A percentile compares a stretch with the other conserved stretches of the same genome.
Conservation (phyloP, 2,113 vertebrate species). For the Colaptes auratus region DNA sequence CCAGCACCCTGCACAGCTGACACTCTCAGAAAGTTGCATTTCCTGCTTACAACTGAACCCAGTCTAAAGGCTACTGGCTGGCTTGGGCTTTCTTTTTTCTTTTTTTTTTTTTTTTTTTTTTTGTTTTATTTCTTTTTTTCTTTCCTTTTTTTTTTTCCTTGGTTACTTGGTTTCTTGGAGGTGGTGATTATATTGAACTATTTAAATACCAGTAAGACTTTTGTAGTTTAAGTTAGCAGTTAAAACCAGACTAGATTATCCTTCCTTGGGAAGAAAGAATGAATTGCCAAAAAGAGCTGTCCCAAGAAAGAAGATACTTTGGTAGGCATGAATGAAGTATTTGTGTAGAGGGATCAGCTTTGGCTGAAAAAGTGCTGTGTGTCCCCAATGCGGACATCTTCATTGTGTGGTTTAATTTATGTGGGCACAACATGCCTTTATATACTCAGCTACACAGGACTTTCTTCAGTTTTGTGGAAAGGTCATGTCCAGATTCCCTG, state of each 20-base stretch:
- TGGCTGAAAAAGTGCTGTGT: background rate
- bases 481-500: background rate
- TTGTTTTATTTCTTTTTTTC: no score
- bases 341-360: background rate
- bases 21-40: background rate
- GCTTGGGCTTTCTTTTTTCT: no score
- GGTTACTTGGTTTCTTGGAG: background rate
- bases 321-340: background rate
- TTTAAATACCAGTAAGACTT: background rate
- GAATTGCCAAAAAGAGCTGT: background rate
- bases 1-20: background rate
- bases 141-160: background rate
- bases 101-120: no score
- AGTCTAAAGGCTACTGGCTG: background rate
- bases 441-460: background rate
- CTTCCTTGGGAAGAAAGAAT: background rate
- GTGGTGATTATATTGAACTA: background rate
- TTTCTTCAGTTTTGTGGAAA: background rate
- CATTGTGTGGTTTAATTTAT: background rate
- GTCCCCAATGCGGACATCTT: background rate
- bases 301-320: background rate
- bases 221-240: background rate
- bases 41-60: background rate
- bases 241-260: background rate
- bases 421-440: rapidly evolving